A percentile compares a stretch with the other conserved stretches of the same genome.
Conservation (phyloP, 92 coral and sea anemone genomes). For the Epizoanthus scotinus region DNA sequence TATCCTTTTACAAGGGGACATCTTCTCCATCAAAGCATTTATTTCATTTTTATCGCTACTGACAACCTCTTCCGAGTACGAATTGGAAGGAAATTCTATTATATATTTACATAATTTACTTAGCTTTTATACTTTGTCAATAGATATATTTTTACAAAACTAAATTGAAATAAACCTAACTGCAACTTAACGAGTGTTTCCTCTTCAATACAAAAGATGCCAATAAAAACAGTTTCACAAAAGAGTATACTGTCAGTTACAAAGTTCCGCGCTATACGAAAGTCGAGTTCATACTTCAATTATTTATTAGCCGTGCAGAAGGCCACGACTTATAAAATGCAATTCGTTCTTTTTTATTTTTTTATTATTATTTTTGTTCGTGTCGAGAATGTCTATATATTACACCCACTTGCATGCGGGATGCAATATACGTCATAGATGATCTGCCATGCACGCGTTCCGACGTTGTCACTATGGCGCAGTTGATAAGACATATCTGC, state of each 20-base stretch:
- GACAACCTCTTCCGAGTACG: conserved; percentile 3
- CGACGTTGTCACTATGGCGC: too few species aligned
- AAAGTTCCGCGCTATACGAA: not conserved
- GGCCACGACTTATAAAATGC: too few species aligned
- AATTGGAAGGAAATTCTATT: not conserved
- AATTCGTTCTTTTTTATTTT: too few species aligned
- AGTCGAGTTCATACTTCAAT: not conserved
- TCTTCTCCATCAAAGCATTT: not conserved
- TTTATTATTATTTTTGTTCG: too few species aligned
- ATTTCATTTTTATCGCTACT: not conserved
- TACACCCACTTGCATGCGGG: too few species aligned
- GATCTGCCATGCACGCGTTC: too few species aligned
- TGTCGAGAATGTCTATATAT: too few species aligned
- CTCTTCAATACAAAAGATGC: conserved; percentile 17
- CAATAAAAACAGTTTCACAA: conserved; percentile 6
- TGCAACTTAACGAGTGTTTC: not conserved
- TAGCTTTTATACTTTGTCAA: conserved; percentile 7
- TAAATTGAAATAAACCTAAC: conserved; percentile 18
- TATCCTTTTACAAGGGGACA: not conserved
- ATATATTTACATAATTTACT: conserved; percentile 18
- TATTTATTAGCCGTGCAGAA: too few species aligned
- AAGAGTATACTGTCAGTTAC: not conserved
- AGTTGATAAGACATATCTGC: too few species aligned
- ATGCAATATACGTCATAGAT: too few species aligned
- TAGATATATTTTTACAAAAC: conserved; percentile 9